These are phyloP conservation scores for Nysson spinosus DNA, from an alignment of 2,888 invertebrate genomes.

Conservation along the genomic window DNA sequence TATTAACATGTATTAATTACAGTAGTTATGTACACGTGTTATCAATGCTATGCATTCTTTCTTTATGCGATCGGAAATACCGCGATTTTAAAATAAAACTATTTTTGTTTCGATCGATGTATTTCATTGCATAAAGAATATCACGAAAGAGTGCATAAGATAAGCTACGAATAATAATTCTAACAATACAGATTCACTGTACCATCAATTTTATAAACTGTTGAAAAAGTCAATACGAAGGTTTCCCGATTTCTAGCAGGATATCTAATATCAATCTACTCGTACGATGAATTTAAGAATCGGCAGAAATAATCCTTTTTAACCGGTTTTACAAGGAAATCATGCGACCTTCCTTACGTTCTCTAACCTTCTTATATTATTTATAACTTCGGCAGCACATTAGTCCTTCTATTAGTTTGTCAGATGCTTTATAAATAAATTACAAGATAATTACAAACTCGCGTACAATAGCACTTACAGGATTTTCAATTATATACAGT, in stretches of 20 bases:
- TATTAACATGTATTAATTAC: constrained; percentile 37
- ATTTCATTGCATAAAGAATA: constrained; percentile 6
- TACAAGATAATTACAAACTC: constrained; percentile 33
- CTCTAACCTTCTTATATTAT: constrained; percentile 10
- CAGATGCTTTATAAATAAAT: constrained; percentile 31
- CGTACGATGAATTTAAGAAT: no score
- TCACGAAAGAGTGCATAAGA: constrained; percentile 16
- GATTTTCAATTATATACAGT: constrained; percentile 31
- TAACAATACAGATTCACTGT: constrained; percentile 27
- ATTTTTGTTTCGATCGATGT: constrained; percentile 5
- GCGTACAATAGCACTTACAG: constrained; percentile 42
- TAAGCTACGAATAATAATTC: constrained; percentile 15
- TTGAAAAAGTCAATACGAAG: constrained; percentile 40
- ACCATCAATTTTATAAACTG: constrained; percentile 33
- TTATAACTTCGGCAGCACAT: constrained; percentile 15
- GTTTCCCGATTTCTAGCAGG: neutral
- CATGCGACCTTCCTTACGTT: constrained; percentile 23
- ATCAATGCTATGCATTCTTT: constrained; percentile 11
- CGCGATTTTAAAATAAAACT: constrained; percentile 4
- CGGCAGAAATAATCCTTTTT: no score
- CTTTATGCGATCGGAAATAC: constrained; percentile 15
- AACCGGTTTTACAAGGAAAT: constrained; percentile 7
- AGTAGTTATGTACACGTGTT: constrained; percentile 31
- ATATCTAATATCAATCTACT: constrained; percentile 12
- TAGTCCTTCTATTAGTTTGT: neutral